phyloP scores from a whole-genome alignment of 2,888 invertebrate species.

The Lasioglossum calceatum region DNA sequence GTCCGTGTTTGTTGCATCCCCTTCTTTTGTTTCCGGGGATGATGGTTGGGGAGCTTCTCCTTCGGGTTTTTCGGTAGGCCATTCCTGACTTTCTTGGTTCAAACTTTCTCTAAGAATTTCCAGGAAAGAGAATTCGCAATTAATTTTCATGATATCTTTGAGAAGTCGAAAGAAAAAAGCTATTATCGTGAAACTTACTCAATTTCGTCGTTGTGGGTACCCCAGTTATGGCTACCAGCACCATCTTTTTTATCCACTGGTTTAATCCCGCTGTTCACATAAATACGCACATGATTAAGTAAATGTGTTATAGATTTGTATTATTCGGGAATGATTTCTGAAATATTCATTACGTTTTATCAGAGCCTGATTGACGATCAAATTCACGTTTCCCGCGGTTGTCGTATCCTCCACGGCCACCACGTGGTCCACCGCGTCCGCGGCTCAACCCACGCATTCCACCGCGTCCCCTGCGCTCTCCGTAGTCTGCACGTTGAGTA shows the following conservation, averaged over 20 bases:
- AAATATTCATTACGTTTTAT: slow-evolving; percentile 89
- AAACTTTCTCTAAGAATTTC: slow-evolving; percentile 78
- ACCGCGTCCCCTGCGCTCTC: slow-evolving; percentile 76
- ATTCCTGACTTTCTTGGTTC: slow-evolving; percentile 81
- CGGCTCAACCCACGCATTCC: slow-evolving; percentile 84
- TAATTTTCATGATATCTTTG: background rate
- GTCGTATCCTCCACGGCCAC: slow-evolving; percentile 86
- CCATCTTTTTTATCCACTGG: slow-evolving; percentile 97
- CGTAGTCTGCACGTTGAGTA: slow-evolving; percentile 75
- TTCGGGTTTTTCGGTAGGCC: slow-evolving; percentile 86
- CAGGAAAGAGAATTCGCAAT: background rate
- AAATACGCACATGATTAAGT: slow-evolving; percentile 22
- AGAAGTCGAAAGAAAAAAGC: background rate
- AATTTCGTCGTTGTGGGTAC: slow-evolving; percentile 95
- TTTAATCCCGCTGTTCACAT: slow-evolving; percentile 90
- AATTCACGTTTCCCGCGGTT: slow-evolving; percentile 95
- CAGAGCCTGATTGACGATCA: slow-evolving; percentile 97
- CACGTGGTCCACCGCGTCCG: slow-evolving; percentile 80
- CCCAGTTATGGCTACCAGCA: slow-evolving; percentile 98
- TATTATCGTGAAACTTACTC: slow-evolving; percentile 86
- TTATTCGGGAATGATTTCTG: background rate
- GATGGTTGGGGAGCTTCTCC: slow-evolving; percentile 72
- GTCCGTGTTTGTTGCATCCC: slow-evolving; percentile 76
- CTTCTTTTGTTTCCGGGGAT: slow-evolving; percentile 77
- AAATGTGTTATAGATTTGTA: background rate